Base-by-base conservation (phyloP, 2,797 vertebrate genomes). In the Anguilla megastoma region DNA sequence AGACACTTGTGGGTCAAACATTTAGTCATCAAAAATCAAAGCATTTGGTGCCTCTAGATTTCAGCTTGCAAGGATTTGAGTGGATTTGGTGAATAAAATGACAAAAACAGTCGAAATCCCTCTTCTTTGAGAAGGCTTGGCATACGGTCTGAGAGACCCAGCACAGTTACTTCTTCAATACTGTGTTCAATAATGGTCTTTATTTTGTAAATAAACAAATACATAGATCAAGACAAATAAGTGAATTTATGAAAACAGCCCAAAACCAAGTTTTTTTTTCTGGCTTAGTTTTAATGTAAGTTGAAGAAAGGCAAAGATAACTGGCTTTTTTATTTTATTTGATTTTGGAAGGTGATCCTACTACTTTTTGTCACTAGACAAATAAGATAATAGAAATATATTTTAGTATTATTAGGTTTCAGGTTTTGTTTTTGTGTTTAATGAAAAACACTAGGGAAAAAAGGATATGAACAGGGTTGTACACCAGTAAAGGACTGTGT, bases 351-450 rank as follows among this genome's bases (percentile, higher is more conserved):
- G 96, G 95, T 96, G 95, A 95, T 95, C 94, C 95, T 96, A 97
- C 94, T 95, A 95, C 94, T 94, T 95, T 74, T 95, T 90, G 89
- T 96, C 94, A 92, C 79, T 93, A 91, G 94, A 95, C 95, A 96
- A 96, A 96, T 96, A 96, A 96, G 94, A 94, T 96, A 93, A 96
- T 97, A 96, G 92, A 96, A 97, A 96, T 95, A 93, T 96, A 96
- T 94, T 90, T 79, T 96, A 94, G 94, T 95, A 88, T 87, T 60
- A 91, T 88, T 86, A 63, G 84, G 86, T 66, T 92, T 94, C 88
- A 94, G 94, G 16, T 54, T 88, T 93, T 91, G 91, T 95, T 94
- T 91, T 94, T 94, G 88, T 91, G 89, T 94, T 94, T 91, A 94
- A 93, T 91, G 91, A 94, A 94, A 91, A 93, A 93, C 88, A 92